Conservation (phyloP, 2,888 invertebrate species). For the Abrostola tripartita region DNA sequence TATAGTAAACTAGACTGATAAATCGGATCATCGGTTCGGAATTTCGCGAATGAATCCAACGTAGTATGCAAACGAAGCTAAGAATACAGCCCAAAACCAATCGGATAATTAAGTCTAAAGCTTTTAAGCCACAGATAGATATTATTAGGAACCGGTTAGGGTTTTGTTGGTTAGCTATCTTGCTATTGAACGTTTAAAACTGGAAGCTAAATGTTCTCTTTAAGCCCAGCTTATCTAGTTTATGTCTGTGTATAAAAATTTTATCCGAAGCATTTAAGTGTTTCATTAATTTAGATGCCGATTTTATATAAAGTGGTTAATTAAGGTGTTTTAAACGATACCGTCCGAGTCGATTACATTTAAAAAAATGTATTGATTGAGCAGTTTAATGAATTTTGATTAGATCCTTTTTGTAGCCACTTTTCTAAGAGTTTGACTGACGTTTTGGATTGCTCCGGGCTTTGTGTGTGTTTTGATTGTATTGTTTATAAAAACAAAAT, state of each 20-base stretch:
- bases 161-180: conserved; percentile 66
- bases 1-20: not conserved
- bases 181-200: conserved; percentile 63
- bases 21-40: conserved; percentile 23
- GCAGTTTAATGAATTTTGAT: conserved; percentile 33
- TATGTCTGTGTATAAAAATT: conserved; percentile 70
- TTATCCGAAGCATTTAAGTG: conserved; percentile 64
- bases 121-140: conserved; percentile 71
- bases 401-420: conserved; percentile 13
- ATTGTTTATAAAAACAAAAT: not conserved
- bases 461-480: not conserved
- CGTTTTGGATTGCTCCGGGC: not conserved
- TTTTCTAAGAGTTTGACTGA: not conserved
- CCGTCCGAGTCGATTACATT: conserved; percentile 37
- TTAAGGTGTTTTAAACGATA: conserved; percentile 59
- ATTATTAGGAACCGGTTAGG: conserved; percentile 74
- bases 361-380: conserved; percentile 32
- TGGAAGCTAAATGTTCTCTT: conserved; percentile 68
- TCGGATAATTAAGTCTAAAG: conserved; percentile 74
- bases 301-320: conserved; percentile 58
- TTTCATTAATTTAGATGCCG: conserved; percentile 58
- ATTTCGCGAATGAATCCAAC: conserved; percentile 49
- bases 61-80: conserved; percentile 57
- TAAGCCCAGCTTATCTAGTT: conserved; percentile 73
- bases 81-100: conserved; percentile 67